Evolutionary conservation across 2,797 vertebrate genomes (phyloP), one percentile per base, ranked within the genome.

Genomic region (Cynopterus sphinx): DNA sequence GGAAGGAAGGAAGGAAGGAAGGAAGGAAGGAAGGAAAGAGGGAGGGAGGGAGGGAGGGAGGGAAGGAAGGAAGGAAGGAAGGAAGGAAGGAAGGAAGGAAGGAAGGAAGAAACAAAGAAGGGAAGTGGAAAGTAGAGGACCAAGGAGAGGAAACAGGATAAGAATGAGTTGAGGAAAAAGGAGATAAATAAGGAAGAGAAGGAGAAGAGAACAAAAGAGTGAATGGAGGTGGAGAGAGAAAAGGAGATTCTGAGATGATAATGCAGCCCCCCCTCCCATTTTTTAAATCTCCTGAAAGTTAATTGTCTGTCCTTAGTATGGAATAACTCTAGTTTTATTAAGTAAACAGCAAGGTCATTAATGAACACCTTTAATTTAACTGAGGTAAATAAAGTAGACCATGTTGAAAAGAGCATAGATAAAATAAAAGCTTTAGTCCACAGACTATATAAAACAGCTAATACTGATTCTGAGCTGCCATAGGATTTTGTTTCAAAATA

Each of bases 381-480:
- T 89, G 57, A 57, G 12, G 28, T 86, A 94, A 77, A 77, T 73
- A 77, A 71, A 73, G 46, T 53, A 39, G 53, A 21, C n/a, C 9
- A 82, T 13, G 4, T 36, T 84, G 33, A 77, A 70, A 90, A 89
- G 43, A 89, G 85, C 11, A 31, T 7, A 86, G 17, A 71, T 86
- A 81, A 89, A 55, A 89, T 57, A 49, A 88, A 85, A 59, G 15
- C 43, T 89, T 94, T 73, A 75, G 33, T 43, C 6, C 31, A 81
- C 9, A 81, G 51, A 41, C 12, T 21, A 33, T 41, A 68, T 46
- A 53, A 73, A 81, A 89, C 6, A 68, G 15, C 61, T 81, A 79
- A 68, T 41, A 53, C 41, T 26, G n/a, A 89, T 89, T 85, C 33
- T 82, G 61, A 87, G 24, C 67, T 78, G n/a, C 19, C 51, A 59